These are phyloP conservation scores for Taxidea taxus DNA, from an alignment of 2,113 vertebrate genomes.

Conservation along the genomic window DNA sequence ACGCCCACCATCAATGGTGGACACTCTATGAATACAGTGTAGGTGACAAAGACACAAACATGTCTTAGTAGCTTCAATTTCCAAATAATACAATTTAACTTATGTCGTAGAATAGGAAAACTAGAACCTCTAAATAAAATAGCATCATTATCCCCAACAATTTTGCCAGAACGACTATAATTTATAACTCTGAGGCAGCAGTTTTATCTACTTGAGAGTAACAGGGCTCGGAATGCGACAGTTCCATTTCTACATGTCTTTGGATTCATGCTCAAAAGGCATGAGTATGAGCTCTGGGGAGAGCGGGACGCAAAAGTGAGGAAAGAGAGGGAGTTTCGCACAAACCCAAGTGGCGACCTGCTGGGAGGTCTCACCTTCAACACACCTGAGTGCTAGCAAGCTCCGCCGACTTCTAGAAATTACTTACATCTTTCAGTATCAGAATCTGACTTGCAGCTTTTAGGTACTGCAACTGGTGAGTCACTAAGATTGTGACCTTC, in stretches of 20 bases:
- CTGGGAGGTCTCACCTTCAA: not conserved
- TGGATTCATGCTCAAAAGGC: not conserved
- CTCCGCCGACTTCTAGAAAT: not conserved
- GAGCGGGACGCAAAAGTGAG: rapidly evolving
- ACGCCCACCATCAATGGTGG: not conserved
- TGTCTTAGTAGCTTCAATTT: not conserved
- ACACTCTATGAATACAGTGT: not conserved
- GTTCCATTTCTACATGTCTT: not conserved
- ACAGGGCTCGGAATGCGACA: not conserved
- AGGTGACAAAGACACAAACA: not conserved
- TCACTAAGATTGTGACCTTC: conserved; percentile 94
- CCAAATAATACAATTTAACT: not conserved
- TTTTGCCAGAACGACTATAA: not conserved
- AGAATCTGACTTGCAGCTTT: conserved; percentile 92
- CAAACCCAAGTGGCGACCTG: not conserved
- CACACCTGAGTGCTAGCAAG: not conserved
- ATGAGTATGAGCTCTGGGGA: not conserved
- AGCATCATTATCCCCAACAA: not conserved
- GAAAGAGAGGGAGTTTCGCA: not conserved
- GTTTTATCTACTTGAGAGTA: not conserved
- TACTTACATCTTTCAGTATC: conserved; percentile 93
- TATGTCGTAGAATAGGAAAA: not conserved
- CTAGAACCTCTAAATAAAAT: not conserved
- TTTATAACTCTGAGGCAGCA: not conserved
- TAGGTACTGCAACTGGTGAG: conserved; percentile 96